Base-by-base conservation (phyloP, 2,888 invertebrate species). In the Cosmia pyralina region DNA sequence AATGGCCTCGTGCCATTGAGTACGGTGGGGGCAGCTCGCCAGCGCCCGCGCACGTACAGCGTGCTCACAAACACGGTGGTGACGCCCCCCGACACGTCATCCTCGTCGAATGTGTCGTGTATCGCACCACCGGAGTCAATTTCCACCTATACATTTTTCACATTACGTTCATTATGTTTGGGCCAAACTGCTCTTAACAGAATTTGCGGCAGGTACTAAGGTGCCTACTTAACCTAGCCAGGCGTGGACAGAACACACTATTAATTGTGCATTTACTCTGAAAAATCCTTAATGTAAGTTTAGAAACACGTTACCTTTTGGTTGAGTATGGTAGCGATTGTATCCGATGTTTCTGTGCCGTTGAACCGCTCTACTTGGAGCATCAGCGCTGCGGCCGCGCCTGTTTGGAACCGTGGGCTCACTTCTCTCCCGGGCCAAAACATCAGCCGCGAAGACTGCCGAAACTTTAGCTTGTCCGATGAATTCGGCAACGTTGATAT, bases 1-100 rank as follows among this genome's bases (percentile, higher is more conserved):
- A 96, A 96, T 15, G 83, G 84, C 64, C 86, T 85, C 7, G 94
- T 92, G 28, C 93, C 95, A 79, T 96, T 96, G 38, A 96, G 92
- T 59, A 96, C 92, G 2, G 96, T 96, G 64, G 96, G 96, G 71
- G 95, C 90, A 73, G 94, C 88, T 3, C 94, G 93, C 96, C 96
- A 96, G 19, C 91, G 90, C 52, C 90, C 93, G 48, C 96, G 94
- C 71, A 95, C 41, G 82, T 96, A 96, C 75, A 95, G 19, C 6
- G 93, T 95, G 15, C 87, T 92, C 38, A 94, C 75, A 17, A 94
- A 84, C 8, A 93, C 90, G 0, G 92, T 93, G 59, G 91, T 89
- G 4, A 93, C 89, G 28, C 91, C 92, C 0, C 86, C 88, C 0
- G 91, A 84, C 17, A 96, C 75, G 73, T 96, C 96, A 0, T 92